These are phyloP conservation scores for Neotragus pygmaeus DNA, from an alignment of 2,113 vertebrate species.

Conservation along the genomic window DNA sequence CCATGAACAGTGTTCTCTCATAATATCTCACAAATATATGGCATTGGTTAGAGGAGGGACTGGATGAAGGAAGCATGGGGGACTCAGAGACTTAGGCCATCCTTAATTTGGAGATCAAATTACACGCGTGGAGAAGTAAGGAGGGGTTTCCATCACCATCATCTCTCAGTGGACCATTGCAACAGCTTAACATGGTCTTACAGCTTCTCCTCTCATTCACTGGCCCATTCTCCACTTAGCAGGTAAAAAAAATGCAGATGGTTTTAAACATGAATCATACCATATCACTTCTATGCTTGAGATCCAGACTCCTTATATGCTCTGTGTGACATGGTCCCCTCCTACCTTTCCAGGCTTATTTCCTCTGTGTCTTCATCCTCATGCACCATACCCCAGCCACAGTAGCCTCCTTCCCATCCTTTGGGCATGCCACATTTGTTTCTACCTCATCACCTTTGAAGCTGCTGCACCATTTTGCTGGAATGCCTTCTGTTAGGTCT, in stretches of 20 bases:
- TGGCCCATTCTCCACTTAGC: neutral
- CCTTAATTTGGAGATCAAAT: neutral
- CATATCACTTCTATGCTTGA: neutral
- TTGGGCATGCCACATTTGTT: fast-evolving
- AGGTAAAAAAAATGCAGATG: neutral
- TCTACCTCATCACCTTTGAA: neutral
- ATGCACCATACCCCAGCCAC: fast-evolving
- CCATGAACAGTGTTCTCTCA: neutral
- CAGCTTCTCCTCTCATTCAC: too few relatives aligned
- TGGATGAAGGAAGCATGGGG: neutral
- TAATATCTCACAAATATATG: neutral
- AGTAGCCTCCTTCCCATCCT: neutral
- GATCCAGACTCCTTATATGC: neutral
- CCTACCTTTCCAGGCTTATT: neutral
- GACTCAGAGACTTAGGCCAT: neutral
- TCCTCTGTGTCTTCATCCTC: neutral
- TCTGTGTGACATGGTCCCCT: fast-evolving
- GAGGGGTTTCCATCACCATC: neutral
- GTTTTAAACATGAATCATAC: neutral
- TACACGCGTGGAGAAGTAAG: neutral
- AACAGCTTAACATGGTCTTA: neutral
- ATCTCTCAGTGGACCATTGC: neutral
- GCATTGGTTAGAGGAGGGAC: neutral
- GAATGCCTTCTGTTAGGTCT: neutral
- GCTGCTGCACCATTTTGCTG: neutral